Conservation (phyloP, 2,888 invertebrate genomes). For the Chrysolina americana region DNA sequence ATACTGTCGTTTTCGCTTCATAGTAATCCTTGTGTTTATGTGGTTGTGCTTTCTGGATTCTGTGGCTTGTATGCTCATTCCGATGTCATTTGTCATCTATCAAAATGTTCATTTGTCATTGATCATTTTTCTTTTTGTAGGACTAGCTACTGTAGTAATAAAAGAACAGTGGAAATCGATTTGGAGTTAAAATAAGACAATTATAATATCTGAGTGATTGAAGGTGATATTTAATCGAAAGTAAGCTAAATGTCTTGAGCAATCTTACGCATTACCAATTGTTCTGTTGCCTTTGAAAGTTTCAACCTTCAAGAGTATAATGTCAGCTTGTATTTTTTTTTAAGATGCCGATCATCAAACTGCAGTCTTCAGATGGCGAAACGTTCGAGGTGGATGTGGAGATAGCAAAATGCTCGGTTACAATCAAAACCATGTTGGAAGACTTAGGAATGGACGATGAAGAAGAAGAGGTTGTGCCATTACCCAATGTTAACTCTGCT, state of each 20-base stretch:
- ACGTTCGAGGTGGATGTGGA: constrained; percentile 97
- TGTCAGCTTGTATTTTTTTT: constrained; percentile 47
- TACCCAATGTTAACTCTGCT: constrained; percentile 97
- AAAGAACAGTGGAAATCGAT: not conserved
- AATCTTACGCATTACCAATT: not conserved
- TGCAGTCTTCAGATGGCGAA: constrained; percentile 96
- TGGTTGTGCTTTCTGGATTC: too few species aligned
- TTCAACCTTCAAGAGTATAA: not conserved
- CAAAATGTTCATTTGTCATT: not conserved
- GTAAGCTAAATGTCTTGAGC: not conserved
- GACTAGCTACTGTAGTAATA: too few species aligned
- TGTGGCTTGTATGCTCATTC: too few species aligned
- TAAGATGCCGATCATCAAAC: constrained; percentile 93
- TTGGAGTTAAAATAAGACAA: not conserved
- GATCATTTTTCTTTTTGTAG: not conserved
- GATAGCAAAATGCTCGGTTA: constrained; percentile 97
- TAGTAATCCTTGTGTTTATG: too few species aligned
- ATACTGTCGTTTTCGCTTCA: too few species aligned
- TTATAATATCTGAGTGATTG: not conserved
- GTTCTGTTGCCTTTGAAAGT: not conserved
- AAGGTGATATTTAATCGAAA: not conserved
- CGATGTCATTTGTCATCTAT: too few species aligned
- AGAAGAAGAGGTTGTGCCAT: constrained; percentile 94
- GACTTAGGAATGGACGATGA: constrained; percentile 93
- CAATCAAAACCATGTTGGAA: constrained; percentile 98